Evolutionary conservation across 2,888 invertebrate species (phyloP), one percentile per base, ranked within the genome.

Genomic region (Aphodius sticticus): DNA sequence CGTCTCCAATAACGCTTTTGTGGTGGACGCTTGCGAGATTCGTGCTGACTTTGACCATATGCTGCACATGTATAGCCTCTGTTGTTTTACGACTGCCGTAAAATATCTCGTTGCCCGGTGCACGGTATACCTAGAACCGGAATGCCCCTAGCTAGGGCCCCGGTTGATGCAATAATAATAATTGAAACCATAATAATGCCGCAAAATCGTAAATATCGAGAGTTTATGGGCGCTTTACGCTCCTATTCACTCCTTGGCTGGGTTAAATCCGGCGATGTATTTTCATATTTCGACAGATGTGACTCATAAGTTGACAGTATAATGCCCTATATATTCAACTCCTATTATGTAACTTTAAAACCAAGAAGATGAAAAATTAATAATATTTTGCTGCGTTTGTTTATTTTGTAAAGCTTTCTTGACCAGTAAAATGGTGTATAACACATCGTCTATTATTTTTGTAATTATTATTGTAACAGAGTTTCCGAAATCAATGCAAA

Each of bases 51-150:
- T 53, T 53, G 53, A 12, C 53, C 7, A 53, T 53, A 53, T 53
- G 53, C 53, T 53, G 53, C 53, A 53, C 53, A 53, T 53, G 53
- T 53, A 53, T 12, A 53, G 53, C 53, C 53, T 53, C 53, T 53
- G 53, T 53, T 53, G 53, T 53, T 53, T 53, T 53, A 53, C 53
- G 53, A 53, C 9, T 53, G 53, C 53, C 53, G 53, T 53, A 53
- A 53, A 53, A 53, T 53, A 53, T 53, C 53, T 53, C 53, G 53
- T 53, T 53, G 53, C 53, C 53, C 53, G 53, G 53, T 53, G 53
- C 53, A 1, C 53, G 53, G 53, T 53, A 12, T 53, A 12, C 12
- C 53, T 26, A 53, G 53, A 53, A 53, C 12, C 53, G 53, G 12
- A 53, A 12, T 53, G 53, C 9, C 53, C 12, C 7, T 53, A 53